Base-by-base conservation (phyloP, 2,113 vertebrate species). In the Hippocampus guttulatus region DNA sequence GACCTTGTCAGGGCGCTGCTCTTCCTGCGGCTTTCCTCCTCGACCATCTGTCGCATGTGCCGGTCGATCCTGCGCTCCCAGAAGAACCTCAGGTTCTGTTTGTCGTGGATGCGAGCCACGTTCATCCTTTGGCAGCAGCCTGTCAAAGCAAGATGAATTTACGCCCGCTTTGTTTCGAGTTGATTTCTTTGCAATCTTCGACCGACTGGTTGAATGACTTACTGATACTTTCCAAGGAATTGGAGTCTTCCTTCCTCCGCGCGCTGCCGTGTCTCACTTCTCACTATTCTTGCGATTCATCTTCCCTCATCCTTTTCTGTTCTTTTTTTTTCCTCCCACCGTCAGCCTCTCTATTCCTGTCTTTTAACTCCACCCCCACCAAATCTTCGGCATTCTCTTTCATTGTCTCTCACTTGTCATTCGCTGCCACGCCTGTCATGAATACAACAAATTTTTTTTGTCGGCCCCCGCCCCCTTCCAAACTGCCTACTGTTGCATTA, bases 1-100 rank as follows among this genome's bases (percentile, higher is more conserved):
- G 69, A 88, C 86, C 86, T 73, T 52, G 57, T 9, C 66, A 88
- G 71, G 9, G 83, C 80, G 61, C 87, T 88, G 83, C 70, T 77
- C 66, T 69, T 76, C 79, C 33, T 41, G 5, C 84, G 79, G 3
- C 45, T 70, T 67, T 87, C 83, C 73, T 87, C 87, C 27, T 74
- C 33, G 1, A 69, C 73, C 81, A 74, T 69, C 68, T 77, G 77
- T 49, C 76, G 41, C 1, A 43, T 10, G 61, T 88, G 87, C 64
- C 70, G 69, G 10, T 73, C 1, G 33, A 88, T 85, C 79, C 43
- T 77, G 70, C 75, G 43, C 85, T 88, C 88, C 85, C 85, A 86
- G 78, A 84, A 89, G 0, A 58, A 77, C 79, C 47, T 84, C 25
- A 89, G 68, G 64, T 83, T 89, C 27, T 85, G 74, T 27, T 79